Base-by-base conservation (phyloP, 2,113 vertebrate species). In the Triplophysa dalaica region DNA sequence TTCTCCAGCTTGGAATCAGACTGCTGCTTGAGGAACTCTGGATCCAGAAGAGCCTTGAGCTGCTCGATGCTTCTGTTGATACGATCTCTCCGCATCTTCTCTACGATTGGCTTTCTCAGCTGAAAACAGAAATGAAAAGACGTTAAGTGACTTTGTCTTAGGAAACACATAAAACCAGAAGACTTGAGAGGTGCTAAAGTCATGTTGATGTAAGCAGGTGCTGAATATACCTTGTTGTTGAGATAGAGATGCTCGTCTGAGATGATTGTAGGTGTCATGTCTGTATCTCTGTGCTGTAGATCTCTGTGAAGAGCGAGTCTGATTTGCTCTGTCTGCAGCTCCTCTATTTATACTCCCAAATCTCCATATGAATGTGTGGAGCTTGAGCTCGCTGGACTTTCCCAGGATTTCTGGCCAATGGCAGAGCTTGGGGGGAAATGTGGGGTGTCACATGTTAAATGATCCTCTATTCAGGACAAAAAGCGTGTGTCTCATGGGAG, bases 1-100 rank as follows among this genome's bases (percentile, higher is more conserved):
- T 91, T 92, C 86, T 92, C 88, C 84, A 91, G 85, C 87, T 91
- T 90, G 85, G 82, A 90, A 82, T 91, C 89, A 54, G 54, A 58
- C 54, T 58, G 54, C 54, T 58, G 54, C 8, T 58, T 58, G 54
- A 58, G 84, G 82, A 86, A 45, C 78, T 91, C 87, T 87, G 66
- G 84, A 87, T 60, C 75, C 88, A 91, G 84, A 33, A 88, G 86
- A 89, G 73, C 85, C 90, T 90, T 90, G 82, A 90, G 85, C 84
- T 89, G 73, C 78, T 88, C 76, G 50, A 84, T 89, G 87, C 79
- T 89, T 84, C 78, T 82, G 86, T 85, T 75, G 67, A 86, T 79
- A 56, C 75, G 50, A 68, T 87, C 84, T 77, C 86, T 84, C 19
- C 58, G 66, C 78, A 85, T 70, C 76, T 82, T 77, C 68, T 88